Base-by-base conservation (phyloP, 2,888 invertebrate species). In the Hoplodrina ambigua region DNA sequence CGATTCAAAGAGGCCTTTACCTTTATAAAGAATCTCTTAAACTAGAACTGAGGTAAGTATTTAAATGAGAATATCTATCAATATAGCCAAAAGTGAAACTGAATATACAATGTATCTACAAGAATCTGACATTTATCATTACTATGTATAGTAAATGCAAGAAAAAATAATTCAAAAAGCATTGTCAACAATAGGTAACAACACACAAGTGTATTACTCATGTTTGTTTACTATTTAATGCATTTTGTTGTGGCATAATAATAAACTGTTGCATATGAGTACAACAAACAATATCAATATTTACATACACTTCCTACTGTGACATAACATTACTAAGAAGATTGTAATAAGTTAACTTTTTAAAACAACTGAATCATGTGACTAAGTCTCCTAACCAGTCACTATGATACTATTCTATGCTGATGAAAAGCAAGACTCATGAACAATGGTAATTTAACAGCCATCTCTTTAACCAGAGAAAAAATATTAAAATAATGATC, bases 171-270 rank as follows among this genome's bases (percentile, higher is more conserved):
- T 77, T 82, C 61, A 79, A 81, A 78, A 81, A 77, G 78, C 69
- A 82, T 80, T 86, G 86, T 84, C 86, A 86, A 83, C 80, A 81
- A 71, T 70, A 75, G 69, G 81, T 78, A 81, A 75, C 76, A 79
- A 80, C 72, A 83, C 76, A 84, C 60, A 62, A 86, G 80, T 86
- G 86, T 84, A 88, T 92, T 91, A 92, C 88, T 90, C 89, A 91
- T 89, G 87, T 88, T 90, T 94, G 94, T 94, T 94, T 94, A 94
- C 92, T 92, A 94, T 90, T 90, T 86, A 89, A 88, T 91, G 90
- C 88, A 92, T 87, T 90, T 90, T 91, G 92, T 91, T 91, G 88
- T 91, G 87, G 89, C 90, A 91, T 88, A 90, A 91, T 88, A 91
- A 89, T 90, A 92, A 92, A 92, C 88, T 90, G 87, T 87, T 90